phyloP scores from a whole-genome alignment of 1,140 invertebrate species.

The Acarapis woodi region DNA sequence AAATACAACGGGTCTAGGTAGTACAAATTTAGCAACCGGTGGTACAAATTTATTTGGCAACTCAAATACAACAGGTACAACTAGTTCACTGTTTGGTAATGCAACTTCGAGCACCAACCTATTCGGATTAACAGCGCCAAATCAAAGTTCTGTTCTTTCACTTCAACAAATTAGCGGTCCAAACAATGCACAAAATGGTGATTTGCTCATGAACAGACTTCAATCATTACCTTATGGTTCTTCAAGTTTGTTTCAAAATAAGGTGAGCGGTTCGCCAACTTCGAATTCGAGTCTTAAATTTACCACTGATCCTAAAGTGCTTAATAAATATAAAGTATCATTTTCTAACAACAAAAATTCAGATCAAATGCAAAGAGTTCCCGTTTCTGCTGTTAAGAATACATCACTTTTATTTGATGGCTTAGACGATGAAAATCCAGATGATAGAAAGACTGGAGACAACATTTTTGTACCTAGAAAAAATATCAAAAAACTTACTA shows the following conservation, averaged over 20 bases:
- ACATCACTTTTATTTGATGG: conserved; percentile 22
- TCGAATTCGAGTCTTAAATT: conserved; percentile 6
- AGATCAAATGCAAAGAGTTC: not conserved
- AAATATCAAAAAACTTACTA: conserved; percentile 24
- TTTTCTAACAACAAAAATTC: not conserved
- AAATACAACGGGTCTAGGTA: not conserved
- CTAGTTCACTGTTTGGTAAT: not conserved
- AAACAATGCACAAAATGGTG: not conserved
- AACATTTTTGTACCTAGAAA: conserved; percentile 22
- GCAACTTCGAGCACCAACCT: not conserved
- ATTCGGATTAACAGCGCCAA: not conserved
- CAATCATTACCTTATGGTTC: conserved; percentile 10
- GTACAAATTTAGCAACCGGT: no score
- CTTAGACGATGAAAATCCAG: conserved; percentile 21
- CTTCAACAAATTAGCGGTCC: conserved; percentile 1
- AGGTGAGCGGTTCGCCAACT: not conserved
- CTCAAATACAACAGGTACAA: not conserved
- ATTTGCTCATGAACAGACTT: conserved; percentile 5
- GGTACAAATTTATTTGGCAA: not conserved
- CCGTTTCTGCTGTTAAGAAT: no score
- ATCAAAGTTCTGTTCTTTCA: not conserved
- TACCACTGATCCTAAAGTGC: conserved; percentile 10
- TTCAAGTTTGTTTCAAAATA: conserved; percentile 2
- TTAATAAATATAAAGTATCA: conserved; percentile 8
- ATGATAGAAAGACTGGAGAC: conserved; percentile 17